These are phyloP conservation scores for Chrysomela aeneicollis DNA, from an alignment of 2,888 invertebrate genomes.

Conservation along the genomic window DNA sequence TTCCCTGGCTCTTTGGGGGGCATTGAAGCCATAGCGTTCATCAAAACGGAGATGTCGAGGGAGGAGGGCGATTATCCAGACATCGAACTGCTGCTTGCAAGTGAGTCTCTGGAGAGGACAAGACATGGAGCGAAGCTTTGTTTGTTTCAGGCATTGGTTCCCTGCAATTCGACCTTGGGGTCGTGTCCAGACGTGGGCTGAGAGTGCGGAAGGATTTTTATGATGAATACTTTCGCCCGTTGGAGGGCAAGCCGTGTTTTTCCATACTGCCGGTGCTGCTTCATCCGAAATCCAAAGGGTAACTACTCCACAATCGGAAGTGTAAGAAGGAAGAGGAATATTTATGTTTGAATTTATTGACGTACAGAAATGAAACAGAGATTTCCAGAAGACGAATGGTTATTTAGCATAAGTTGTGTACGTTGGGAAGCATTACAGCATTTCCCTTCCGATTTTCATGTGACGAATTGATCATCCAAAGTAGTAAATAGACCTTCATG, in stretches of 20 bases:
- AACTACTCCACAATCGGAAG: too few relatives aligned
- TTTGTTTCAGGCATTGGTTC: constrained; percentile 60
- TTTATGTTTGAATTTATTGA: too few relatives aligned
- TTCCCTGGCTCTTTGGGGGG: constrained; percentile 66
- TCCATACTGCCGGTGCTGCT: constrained; percentile 66
- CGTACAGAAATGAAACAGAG: too few relatives aligned
- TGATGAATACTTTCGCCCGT: constrained; percentile 63
- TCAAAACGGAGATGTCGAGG: constrained; percentile 65
- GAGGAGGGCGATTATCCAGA: constrained; percentile 67
- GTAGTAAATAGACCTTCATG: too few relatives aligned
- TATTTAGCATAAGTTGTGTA: too few relatives aligned
- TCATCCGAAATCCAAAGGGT: constrained; percentile 65
- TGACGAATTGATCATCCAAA: too few relatives aligned
- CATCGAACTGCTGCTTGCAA: constrained; percentile 68
- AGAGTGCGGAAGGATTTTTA: constrained; percentile 57
- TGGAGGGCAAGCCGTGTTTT: constrained; percentile 62
- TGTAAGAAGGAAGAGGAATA: too few relatives aligned
- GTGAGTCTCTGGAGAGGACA: too few relatives aligned
- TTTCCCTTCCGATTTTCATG: too few relatives aligned
- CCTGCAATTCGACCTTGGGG: constrained; percentile 47
- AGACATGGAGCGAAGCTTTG: too few relatives aligned
- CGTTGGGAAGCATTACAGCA: too few relatives aligned
- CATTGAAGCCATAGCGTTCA: constrained; percentile 65
- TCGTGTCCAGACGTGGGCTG: constrained; percentile 27
- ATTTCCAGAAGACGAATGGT: too few relatives aligned